Percentiles rank a stretch among this genome's conserved stretches.
phyloP scores from a whole-genome alignment of 2,888 invertebrate genomes.

The Alsophila aescularia region DNA sequence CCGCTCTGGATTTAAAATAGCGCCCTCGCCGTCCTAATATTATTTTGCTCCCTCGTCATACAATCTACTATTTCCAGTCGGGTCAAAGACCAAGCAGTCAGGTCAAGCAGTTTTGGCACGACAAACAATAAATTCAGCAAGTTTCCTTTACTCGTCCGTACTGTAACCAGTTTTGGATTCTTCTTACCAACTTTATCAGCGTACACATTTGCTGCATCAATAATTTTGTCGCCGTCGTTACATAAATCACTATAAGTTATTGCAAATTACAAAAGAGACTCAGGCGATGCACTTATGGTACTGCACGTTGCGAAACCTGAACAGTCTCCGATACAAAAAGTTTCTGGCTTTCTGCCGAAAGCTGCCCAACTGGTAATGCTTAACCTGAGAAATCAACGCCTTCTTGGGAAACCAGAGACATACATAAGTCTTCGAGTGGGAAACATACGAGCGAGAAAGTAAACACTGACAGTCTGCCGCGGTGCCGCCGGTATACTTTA shows the following conservation, averaged over 20 bases:
- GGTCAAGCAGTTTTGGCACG: neutral
- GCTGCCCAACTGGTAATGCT: conserved; percentile 71
- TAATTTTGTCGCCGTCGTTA: conserved; percentile 43
- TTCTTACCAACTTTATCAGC: conserved; percentile 37
- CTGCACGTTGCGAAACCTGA: conserved; percentile 61
- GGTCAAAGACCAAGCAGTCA: too few species aligned
- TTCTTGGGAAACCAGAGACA: conserved; percentile 62
- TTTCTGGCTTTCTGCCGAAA: conserved; percentile 66
- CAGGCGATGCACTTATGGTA: conserved; percentile 34
- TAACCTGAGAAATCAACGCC: conserved; percentile 73
- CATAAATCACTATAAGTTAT: conserved; percentile 32
- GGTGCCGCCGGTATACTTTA: conserved; percentile 45
- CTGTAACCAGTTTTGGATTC: conserved; percentile 28
- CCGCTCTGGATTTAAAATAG: too few species aligned
- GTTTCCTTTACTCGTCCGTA: neutral
- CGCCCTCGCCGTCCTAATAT: too few species aligned
- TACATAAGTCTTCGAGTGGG: conserved; percentile 41
- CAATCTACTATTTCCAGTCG: too few species aligned
- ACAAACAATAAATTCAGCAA: conserved; percentile 14
- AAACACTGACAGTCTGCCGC: conserved; percentile 41
- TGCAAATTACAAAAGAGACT: conserved; percentile 29
- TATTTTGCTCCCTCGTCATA: too few species aligned
- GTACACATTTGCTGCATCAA: conserved; percentile 45
- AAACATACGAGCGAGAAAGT: conserved; percentile 55
- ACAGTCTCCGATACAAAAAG: conserved; percentile 59